A percentile compares a stretch with the other conserved stretches of the same genome.
These are phyloP conservation scores for Delichon dasypus DNA, from an alignment of 2,797 vertebrate species.

Conservation along the genomic window DNA sequence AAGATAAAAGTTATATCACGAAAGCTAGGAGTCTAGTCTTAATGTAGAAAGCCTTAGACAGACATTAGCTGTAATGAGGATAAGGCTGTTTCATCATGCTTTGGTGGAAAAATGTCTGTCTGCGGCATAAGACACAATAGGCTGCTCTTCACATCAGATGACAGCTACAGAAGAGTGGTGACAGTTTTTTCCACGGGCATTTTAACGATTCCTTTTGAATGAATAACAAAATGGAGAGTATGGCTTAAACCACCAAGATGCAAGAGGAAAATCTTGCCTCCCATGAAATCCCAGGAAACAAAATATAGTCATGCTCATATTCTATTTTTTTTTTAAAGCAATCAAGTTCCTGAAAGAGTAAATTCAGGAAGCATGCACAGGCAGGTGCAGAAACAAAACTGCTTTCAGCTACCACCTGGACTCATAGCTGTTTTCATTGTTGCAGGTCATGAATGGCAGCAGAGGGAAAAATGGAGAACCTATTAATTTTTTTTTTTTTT, in stretches of 20 bases:
- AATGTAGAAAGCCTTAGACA: background rate
- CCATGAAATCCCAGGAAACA: background rate
- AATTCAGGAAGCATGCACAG: constrained; percentile 28
- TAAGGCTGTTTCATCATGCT: background rate
- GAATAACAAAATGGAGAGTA: background rate
- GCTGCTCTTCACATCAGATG: background rate
- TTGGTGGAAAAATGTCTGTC: background rate
- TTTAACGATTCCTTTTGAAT: background rate
- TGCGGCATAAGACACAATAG: background rate
- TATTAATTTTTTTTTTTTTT: background rate
- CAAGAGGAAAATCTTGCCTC: background rate
- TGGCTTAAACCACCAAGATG: background rate
- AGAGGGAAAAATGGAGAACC: constrained; percentile 8
- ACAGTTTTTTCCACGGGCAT: background rate
- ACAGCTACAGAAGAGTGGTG: background rate
- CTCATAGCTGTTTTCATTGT: background rate
- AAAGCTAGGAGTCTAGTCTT: background rate
- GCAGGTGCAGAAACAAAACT: constrained; percentile 1
- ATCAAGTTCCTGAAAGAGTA: background rate
- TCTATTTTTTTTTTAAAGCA: background rate
- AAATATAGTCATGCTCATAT: background rate
- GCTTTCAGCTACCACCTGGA: constrained; percentile 29
- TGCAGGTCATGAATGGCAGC: background rate
- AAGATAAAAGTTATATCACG: background rate
- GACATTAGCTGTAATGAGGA: background rate